Conservation (phyloP, 2,888 invertebrate species). For the Aplocera efformata region DNA sequence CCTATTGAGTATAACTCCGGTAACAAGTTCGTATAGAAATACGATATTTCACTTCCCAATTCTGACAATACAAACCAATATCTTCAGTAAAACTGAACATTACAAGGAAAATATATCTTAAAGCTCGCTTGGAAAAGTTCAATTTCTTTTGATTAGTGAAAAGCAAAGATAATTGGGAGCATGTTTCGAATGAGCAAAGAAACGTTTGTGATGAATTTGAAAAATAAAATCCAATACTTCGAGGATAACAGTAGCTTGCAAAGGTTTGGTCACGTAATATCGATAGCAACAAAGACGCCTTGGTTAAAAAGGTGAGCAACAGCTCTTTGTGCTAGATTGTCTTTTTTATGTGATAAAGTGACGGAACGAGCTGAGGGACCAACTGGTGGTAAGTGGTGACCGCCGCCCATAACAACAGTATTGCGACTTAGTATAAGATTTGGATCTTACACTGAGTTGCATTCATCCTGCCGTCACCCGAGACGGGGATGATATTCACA, state of each 20-base stretch:
- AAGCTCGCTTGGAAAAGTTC: not conserved
- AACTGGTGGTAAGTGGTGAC: no score
- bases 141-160: slow-evolving; percentile 6
- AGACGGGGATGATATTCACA: no score
- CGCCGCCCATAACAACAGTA: no score
- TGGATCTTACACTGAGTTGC: no score
- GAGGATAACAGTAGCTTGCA: slow-evolving; percentile 57
- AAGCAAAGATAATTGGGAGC: slow-evolving; percentile 1
- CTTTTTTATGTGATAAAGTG: no score
- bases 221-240: slow-evolving; percentile 52
- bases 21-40: slow-evolving; percentile 20
- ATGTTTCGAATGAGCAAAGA: slow-evolving; percentile 11
- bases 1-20: not conserved
- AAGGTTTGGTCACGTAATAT: slow-evolving; percentile 56
- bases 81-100: not conserved
- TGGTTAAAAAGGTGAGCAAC: slow-evolving; percentile 50
- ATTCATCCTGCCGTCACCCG: no score
- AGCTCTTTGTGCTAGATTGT: no score
- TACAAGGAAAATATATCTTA: slow-evolving; percentile 1
- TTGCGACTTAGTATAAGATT: no score
- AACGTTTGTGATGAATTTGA: slow-evolving; percentile 30
- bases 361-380: no score
- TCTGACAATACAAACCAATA: slow-evolving; percentile 10
- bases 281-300: slow-evolving; percentile 40
- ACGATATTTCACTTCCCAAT: slow-evolving; percentile 11